Conservation (phyloP, 2,113 vertebrate genomes). For the Myocastor coypus region DNA sequence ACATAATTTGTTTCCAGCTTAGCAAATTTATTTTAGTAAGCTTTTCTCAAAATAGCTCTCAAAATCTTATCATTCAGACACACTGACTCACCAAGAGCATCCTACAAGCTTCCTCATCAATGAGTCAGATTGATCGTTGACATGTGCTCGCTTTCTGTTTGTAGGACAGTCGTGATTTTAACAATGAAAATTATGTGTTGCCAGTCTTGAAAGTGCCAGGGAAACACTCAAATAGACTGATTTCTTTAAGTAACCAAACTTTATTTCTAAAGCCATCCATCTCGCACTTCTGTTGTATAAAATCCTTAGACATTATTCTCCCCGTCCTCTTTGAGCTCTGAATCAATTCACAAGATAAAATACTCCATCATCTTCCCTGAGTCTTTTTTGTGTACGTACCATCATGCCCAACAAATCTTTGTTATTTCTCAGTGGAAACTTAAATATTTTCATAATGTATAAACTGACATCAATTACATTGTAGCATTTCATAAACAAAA, state of each 20-base stretch:
- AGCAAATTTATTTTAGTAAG: slow-evolving; percentile 39
- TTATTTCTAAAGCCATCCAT: background rate
- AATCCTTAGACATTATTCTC: background rate
- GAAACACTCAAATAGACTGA: background rate
- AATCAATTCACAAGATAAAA: background rate
- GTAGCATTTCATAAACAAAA: background rate
- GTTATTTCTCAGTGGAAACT: background rate
- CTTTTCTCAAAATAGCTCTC: background rate
- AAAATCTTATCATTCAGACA: background rate
- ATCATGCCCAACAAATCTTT: background rate
- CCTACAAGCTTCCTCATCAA: background rate
- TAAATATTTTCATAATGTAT: background rate
- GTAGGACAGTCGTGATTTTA: background rate
- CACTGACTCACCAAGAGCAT: background rate
- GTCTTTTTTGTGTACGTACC: background rate
- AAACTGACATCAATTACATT: background rate
- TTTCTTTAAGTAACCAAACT: slow-evolving; percentile 8
- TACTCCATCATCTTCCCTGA: background rate
- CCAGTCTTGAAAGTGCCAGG: background rate
- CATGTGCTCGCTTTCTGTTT: background rate
- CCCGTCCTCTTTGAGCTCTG: background rate
- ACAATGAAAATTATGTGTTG: background rate
- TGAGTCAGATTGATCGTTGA: slow-evolving; percentile 16
- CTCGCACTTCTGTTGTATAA: background rate
- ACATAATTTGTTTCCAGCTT: slow-evolving; percentile 5